Conservation (phyloP, 1,140 invertebrate genomes). For the Pseudobourletiella spinata region DNA sequence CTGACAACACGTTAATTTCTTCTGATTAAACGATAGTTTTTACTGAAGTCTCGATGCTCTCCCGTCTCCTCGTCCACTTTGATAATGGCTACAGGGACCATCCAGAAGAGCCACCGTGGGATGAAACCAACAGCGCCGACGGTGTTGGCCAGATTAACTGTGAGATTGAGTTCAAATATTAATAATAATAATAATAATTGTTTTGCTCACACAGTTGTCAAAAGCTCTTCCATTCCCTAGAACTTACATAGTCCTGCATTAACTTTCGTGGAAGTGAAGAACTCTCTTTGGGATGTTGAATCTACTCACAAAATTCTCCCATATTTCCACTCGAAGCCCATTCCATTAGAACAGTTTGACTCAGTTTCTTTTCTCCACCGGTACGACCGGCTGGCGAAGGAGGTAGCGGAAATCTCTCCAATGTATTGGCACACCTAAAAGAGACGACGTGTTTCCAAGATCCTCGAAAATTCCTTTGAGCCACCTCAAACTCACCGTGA, state of each 20-base stretch:
- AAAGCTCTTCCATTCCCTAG: no score
- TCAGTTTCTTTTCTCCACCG: constrained; percentile 48
- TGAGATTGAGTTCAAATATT: constrained; percentile 39
- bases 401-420: constrained; percentile 36
- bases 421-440: constrained; percentile 44
- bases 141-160: constrained; percentile 58
- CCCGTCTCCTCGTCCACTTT: constrained; percentile 73
- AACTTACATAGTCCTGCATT: constrained; percentile 88
- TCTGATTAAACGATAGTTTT: no score
- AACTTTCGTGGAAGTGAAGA: constrained; percentile 96
- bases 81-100: constrained; percentile 82
- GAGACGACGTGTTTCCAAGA: background rate
- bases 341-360: constrained; percentile 55
- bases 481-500: constrained; percentile 47
- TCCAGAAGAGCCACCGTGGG: constrained; percentile 60
- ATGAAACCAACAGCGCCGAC: constrained; percentile 66
- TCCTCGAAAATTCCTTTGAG: background rate
- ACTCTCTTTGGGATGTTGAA: constrained; percentile 80
- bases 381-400: constrained; percentile 46
- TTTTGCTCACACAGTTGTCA: background rate
- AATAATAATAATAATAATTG: background rate
- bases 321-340: constrained; percentile 54
- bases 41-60: no score
- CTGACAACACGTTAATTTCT: no score
- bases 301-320: constrained; percentile 72